Evolutionary conservation across 2,797 vertebrate genomes (phyloP).

Genomic region (Galago senegalensis): DNA sequence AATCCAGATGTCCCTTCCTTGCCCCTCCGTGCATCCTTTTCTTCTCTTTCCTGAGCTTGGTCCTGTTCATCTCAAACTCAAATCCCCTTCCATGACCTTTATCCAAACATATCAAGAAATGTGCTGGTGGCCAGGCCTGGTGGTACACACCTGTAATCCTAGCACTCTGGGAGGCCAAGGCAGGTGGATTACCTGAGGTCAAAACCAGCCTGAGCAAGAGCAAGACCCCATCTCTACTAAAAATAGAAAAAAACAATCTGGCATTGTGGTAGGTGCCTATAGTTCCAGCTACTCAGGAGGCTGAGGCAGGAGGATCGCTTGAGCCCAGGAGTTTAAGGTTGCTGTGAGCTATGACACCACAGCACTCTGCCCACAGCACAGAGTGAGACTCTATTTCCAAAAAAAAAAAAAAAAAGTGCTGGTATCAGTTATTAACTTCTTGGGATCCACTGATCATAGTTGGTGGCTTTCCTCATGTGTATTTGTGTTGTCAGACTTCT

Average conservation of each 20-base stretch:
- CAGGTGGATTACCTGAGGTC: too few species aligned
- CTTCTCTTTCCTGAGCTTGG: not conserved
- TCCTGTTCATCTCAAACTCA: constrained; percentile 1
- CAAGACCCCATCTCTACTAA: too few species aligned
- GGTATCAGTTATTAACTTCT: not conserved
- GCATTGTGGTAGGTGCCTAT: too few species aligned
- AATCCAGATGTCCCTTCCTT: not conserved
- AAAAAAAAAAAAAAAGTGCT: constrained; percentile 22
- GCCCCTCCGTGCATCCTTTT: not conserved
- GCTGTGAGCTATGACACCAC: too few species aligned
- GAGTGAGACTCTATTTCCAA: not conserved
- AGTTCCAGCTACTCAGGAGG: too few species aligned
- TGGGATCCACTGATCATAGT: not conserved
- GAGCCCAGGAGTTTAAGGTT: too few species aligned
- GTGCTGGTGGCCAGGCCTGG: not conserved
- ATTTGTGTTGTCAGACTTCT: not conserved
- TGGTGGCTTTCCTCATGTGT: not conserved
- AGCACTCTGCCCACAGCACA: too few species aligned
- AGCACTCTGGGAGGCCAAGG: too few species aligned
- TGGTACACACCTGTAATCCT: too few species aligned
- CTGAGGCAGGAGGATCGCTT: too few species aligned
- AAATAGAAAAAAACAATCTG: too few species aligned
- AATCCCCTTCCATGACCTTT: not conserved
- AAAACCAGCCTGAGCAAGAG: too few species aligned
- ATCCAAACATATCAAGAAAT: not conserved